Conservation (phyloP, 2,888 invertebrate species). For the Tipula unca region DNA sequence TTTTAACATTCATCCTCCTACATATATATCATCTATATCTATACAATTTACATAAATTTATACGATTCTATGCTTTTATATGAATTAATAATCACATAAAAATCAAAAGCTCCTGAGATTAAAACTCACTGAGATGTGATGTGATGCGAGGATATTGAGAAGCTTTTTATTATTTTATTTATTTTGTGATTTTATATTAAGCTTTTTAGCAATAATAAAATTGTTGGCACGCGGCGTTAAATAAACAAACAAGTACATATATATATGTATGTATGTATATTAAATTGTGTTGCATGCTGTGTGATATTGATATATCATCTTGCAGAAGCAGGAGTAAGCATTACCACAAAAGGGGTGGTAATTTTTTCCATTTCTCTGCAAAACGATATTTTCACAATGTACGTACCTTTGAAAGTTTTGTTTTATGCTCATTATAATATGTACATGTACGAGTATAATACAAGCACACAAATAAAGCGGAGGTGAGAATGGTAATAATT, state of each 20-base stretch:
- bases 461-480: no score
- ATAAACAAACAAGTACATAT: neutral
- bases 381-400: no score
- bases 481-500: slow-evolving; percentile 4
- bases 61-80: neutral
- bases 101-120: neutral
- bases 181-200: neutral
- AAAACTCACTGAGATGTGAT: neutral
- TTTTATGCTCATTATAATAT: neutral
- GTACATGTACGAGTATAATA: neutral
- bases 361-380: no score
- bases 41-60: neutral
- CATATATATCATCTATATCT: neutral
- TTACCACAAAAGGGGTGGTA: no score
- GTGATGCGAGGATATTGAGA: neutral
- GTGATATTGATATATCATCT: no score
- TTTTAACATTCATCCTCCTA: neutral
- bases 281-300: no score
- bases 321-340: no score
- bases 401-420: no score
- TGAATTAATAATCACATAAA: neutral
- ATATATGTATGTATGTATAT: neutral
- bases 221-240: neutral
- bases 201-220: neutral
- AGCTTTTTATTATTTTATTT: neutral